phyloP scores from a whole-genome alignment of 1,140 invertebrate species.

The Sinella curviseta region DNA sequence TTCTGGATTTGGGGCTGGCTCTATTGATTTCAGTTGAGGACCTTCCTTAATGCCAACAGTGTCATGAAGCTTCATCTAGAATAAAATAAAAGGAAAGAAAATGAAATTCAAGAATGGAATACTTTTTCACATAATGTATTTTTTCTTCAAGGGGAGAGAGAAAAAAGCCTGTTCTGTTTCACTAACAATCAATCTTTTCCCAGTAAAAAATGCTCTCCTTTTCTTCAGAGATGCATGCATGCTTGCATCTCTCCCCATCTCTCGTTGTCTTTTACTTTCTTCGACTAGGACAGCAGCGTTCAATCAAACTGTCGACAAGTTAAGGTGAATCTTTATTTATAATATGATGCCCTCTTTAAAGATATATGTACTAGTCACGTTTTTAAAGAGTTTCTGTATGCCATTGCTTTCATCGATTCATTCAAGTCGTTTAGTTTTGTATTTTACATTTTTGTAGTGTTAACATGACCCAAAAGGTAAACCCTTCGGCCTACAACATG shows the following conservation, averaged over 20 bases:
- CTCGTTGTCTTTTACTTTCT: not conserved
- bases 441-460: too few relatives aligned
- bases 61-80: slow-evolving; percentile 42
- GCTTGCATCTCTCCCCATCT: not conserved
- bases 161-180: slow-evolving; percentile 9
- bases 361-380: not conserved
- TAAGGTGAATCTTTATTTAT: not conserved
- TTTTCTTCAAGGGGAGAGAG: not conserved
- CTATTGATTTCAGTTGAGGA: slow-evolving; percentile 15
- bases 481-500: too few relatives aligned
- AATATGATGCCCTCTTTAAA: not conserved
- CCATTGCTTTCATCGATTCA: too few relatives aligned
- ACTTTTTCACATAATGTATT: not conserved
- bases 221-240: not conserved
- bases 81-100: slow-evolving; percentile 9
- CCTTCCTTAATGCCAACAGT: slow-evolving; percentile 28
- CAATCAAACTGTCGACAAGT: slow-evolving; percentile 18
- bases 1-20: slow-evolving; percentile 10
- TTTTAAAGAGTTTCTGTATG: too few relatives aligned
- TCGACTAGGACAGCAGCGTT: not conserved
- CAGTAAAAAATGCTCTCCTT: not conserved
- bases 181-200: slow-evolving; percentile 23
- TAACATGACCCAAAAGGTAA: too few relatives aligned
- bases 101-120: slow-evolving; percentile 14
- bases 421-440: too few relatives aligned